Conservation (phyloP, 2,888 invertebrate species). For the Hypomecis atomaria region DNA sequence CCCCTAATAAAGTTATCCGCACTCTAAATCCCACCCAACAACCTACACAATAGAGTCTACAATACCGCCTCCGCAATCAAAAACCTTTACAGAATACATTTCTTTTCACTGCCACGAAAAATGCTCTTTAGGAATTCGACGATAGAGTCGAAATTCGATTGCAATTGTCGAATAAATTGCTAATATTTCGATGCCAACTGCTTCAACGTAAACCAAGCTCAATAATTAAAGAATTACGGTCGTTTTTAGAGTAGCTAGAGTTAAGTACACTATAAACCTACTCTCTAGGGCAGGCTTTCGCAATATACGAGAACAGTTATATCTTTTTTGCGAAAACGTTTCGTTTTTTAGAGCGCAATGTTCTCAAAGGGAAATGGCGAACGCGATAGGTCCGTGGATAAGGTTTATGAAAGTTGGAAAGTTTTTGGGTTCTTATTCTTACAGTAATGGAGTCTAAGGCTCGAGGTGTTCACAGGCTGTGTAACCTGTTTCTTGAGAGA, state of each 20-base stretch:
- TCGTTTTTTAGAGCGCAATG: constrained; percentile 29
- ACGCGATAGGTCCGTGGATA: constrained; percentile 16
- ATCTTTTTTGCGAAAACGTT: constrained; percentile 32
- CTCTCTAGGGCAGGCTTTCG: constrained; percentile 17
- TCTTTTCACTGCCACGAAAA: constrained; percentile 20
- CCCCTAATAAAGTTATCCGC: constrained; percentile 60
- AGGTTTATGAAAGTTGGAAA: constrained; percentile 2
- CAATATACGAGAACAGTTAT: constrained; percentile 25
- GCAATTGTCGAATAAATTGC: constrained; percentile 18
- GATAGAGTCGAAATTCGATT: constrained; percentile 36
- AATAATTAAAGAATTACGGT: not conserved
- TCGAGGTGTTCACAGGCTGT: too few species aligned
- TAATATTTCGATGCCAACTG: constrained; percentile 30
- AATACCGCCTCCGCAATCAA: constrained; percentile 35
- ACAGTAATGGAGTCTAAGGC: not conserved
- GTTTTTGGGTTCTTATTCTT: not conserved
- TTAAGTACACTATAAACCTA: constrained; percentile 19
- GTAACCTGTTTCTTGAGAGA: too few species aligned
- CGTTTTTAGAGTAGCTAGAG: constrained; percentile 1
- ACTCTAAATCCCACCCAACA: constrained; percentile 50
- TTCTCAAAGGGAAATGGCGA: constrained; percentile 27
- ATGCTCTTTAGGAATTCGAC: constrained; percentile 15
- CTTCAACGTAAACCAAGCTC: constrained; percentile 2
- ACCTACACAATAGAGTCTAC: constrained; percentile 21
- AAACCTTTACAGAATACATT: constrained; percentile 55